A percentile compares a stretch with the other conserved stretches of the same genome.
These are phyloP conservation scores for Lycia hirtaria DNA, from an alignment of 2,888 invertebrate species.

Conservation along the genomic window DNA sequence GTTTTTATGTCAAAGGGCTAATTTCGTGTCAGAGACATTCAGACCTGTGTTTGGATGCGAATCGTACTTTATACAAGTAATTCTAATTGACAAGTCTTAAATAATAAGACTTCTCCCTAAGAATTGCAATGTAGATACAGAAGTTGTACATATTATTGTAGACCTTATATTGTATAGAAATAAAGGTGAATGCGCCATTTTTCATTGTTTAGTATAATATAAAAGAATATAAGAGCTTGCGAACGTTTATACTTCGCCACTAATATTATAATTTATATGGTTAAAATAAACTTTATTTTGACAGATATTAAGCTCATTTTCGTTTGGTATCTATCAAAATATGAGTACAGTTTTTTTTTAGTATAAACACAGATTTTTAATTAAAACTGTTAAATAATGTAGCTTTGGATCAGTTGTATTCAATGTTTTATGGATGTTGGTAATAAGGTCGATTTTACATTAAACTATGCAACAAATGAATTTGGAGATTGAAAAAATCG, in stretches of 20 bases:
- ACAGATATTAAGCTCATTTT: slow-evolving; percentile 36
- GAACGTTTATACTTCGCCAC: slow-evolving; percentile 45
- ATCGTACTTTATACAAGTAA: slow-evolving; percentile 10
- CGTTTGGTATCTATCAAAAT: slow-evolving; percentile 30
- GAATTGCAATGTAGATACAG: slow-evolving; percentile 37
- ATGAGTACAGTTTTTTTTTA: slow-evolving; percentile 14
- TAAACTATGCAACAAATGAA: neutral
- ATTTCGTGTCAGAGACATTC: too few species aligned
- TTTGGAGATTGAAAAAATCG: neutral
- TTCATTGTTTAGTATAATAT: slow-evolving; percentile 35
- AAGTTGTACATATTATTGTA: slow-evolving; percentile 37
- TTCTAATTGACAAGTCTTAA: slow-evolving; percentile 4
- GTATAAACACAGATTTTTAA: slow-evolving; percentile 1
- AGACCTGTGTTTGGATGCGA: neutral
- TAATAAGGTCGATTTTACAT: slow-evolving; percentile 8
- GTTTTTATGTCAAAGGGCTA: too few species aligned
- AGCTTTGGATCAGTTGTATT: slow-evolving; percentile 4
- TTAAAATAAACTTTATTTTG: slow-evolving; percentile 41
- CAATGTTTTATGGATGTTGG: slow-evolving; percentile 10
- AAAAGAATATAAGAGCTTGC: slow-evolving; percentile 52
- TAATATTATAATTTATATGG: slow-evolving; percentile 44
- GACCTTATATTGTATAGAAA: slow-evolving; percentile 31
- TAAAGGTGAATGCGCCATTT: slow-evolving; percentile 29
- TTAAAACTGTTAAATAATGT: neutral
- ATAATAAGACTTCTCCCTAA: slow-evolving; percentile 20